phyloP scores from a whole-genome alignment of 2,888 invertebrate species.

The Troides helena region DNA sequence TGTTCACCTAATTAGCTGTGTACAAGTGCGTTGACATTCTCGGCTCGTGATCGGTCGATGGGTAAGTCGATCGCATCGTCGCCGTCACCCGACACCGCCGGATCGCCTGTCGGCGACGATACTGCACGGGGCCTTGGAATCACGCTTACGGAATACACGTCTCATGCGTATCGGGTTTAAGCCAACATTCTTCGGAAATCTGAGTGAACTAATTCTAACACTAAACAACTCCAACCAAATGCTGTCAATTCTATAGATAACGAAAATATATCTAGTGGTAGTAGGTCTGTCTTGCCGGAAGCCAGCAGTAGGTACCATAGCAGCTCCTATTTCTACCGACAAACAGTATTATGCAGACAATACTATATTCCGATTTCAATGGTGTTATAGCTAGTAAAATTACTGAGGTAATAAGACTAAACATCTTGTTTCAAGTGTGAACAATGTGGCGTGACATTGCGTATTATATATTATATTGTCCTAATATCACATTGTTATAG shows the following conservation, averaged over 20 bases:
- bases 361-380: no score
- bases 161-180: slow-evolving; percentile 68
- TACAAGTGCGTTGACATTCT: slow-evolving; percentile 54
- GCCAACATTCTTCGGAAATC: slow-evolving; percentile 56
- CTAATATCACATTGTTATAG: no score
- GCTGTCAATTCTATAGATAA: background rate
- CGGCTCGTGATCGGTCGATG: slow-evolving; percentile 53
- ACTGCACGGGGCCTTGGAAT: slow-evolving; percentile 68
- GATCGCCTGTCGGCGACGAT: slow-evolving; percentile 67
- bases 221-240: background rate
- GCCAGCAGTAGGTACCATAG: no score
- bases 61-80: slow-evolving; percentile 62
- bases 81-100: slow-evolving; percentile 56
- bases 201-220: slow-evolving; percentile 34
- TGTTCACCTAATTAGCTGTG: slow-evolving; percentile 46
- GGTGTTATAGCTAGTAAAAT: no score
- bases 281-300: no score
- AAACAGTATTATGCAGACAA: no score
- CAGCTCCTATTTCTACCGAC: no score
- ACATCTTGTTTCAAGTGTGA: no score
- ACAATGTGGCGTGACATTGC: no score
- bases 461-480: no score
- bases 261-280: background rate
- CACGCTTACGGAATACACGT: slow-evolving; percentile 67
- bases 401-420: no score